Percentiles rank a stretch among this genome's conserved stretches.
Conservation (phyloP, 1,140 invertebrate genomes). For the Babylonia areolata region DNA sequence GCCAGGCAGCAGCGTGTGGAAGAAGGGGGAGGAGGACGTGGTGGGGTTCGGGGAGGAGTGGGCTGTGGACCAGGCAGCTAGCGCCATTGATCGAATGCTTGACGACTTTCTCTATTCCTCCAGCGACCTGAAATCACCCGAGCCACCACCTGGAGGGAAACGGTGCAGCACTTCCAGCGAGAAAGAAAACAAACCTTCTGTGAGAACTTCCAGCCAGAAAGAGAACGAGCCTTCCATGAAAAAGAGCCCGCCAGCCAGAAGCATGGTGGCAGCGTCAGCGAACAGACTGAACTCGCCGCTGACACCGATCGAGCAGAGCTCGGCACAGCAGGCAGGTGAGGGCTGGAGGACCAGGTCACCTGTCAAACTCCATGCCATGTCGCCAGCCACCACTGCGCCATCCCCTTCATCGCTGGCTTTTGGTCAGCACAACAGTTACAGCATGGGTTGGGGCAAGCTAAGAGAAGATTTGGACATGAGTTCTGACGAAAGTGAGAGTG, state of each 20-base stretch:
- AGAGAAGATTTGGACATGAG: too few species aligned
- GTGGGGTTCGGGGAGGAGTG: neutral
- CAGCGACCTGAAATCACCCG: neutral
- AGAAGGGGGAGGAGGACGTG: neutral
- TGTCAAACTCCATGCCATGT: too few species aligned
- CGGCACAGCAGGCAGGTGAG: neutral
- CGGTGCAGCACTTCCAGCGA: constrained; percentile 5
- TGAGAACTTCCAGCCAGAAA: constrained; percentile 1
- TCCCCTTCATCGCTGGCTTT: too few species aligned
- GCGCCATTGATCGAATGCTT: neutral
- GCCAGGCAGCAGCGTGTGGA: neutral
- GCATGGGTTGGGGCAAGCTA: too few species aligned
- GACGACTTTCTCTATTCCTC: constrained; percentile 1
- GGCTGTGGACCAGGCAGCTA: neutral
- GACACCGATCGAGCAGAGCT: neutral
- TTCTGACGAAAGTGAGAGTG: too few species aligned
- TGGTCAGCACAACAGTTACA: too few species aligned
- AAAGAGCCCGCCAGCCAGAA: neutral
- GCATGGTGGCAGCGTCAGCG: neutral
- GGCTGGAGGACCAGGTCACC: neutral
- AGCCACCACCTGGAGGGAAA: neutral
- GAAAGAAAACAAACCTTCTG: neutral
- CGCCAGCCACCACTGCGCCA: too few species aligned
- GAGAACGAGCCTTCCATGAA: neutral
- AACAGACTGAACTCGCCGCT: neutral